Evolutionary conservation across 2,113 vertebrate genomes (phyloP), one percentile per base, ranked within the genome.

Genomic region (Dasypus novemcinctus): DNA sequence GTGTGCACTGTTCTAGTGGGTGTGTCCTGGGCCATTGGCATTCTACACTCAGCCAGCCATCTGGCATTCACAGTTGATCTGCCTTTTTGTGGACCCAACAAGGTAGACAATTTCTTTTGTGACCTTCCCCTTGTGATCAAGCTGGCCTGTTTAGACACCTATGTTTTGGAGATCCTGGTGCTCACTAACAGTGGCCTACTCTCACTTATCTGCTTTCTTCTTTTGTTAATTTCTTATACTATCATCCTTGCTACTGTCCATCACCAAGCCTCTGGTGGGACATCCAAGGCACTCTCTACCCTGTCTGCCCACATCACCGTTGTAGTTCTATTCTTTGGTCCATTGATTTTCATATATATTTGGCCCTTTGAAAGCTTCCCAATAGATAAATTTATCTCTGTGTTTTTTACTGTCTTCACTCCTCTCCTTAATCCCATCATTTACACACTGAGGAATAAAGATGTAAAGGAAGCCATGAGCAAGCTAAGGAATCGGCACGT

Each of bases 21-120:
- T 9, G 5, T 90, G 27, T 94, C 95, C 27, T 85, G 94, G 66
- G 36, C 89, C 66, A 94, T 46, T 46, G 97, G 97, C 5, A 94
- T 95, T 43, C 27, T 92, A 9, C 91, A 94, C 17, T 96, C 96
- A 54, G 46, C 91, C 41, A 89, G 95, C n/a, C 91, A 96, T 23
- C 33, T 96, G 31, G 87, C 54, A 43, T 91, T 96, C 49, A 92
- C 76, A 29, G 54, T 91, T 8, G 68, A 87, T 12, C 95, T 98
- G 11, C 84, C 96, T n/a, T 97, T 96, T 27, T 97, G 96, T 91
- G 96, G 97, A 33, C 96, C 97, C 46, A 98, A 97, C 61, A 88
- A 71, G 18, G 64, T 96, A 21, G 96, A 97, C 21, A 96, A 68
- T 89, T 97, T 94, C 52, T 97, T 94, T 57, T 97, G 91, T 79